phyloP scores from a whole-genome alignment of 2,888 invertebrate genomes.

The Pollenia amentaria region DNA sequence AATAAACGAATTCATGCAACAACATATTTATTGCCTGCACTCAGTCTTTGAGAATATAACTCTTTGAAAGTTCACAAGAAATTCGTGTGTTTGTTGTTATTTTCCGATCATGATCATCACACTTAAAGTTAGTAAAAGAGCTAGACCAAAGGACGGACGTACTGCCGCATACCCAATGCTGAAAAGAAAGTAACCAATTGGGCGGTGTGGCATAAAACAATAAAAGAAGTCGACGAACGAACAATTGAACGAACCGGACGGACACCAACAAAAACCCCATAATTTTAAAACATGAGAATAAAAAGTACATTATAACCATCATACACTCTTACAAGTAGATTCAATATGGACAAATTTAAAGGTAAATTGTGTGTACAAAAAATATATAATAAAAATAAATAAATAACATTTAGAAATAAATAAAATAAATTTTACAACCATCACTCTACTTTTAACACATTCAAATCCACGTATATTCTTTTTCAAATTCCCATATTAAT shows the following conservation, averaged over 20 bases:
- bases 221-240: conserved; percentile 19
- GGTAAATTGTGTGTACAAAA: background rate
- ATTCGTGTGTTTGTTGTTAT: conserved; percentile 16
- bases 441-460: conserved; percentile 44
- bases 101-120: conserved; percentile 41
- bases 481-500: conserved; percentile 14
- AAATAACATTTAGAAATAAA: conserved; percentile 72
- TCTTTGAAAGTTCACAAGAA: conserved; percentile 69
- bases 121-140: conserved; percentile 5
- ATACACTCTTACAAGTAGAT: background rate
- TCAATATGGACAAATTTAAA: conserved; percentile 18
- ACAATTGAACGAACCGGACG: background rate
- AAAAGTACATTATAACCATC: conserved; percentile 47
- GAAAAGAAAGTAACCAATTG: conserved; percentile 49
- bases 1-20: background rate
- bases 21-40: background rate
- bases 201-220: conserved; percentile 34
- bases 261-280: conserved; percentile 50
- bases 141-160: background rate
- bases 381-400: conserved; percentile 51
- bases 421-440: conserved; percentile 63
- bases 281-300: conserved; percentile 61
- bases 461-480: background rate
- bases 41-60: conserved; percentile 63
- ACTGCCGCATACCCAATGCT: background rate